Base-by-base conservation (phyloP, 2,888 invertebrate genomes). In the Trachelus stipa region DNA sequence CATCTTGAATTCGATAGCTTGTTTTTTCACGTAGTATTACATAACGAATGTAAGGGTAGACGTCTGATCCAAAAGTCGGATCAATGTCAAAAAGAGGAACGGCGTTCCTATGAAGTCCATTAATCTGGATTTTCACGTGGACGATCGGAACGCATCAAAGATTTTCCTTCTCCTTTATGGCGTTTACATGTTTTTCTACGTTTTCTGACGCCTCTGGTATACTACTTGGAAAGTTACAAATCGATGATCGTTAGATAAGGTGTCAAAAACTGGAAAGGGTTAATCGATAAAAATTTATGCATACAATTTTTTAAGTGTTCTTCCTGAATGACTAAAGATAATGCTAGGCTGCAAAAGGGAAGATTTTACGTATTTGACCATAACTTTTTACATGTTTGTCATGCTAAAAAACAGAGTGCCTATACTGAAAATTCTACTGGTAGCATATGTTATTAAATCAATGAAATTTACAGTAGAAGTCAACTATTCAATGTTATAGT, bases 61-160 rank as follows among this genome's bases (percentile, higher is more conserved):
- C 31, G 69, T 12, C 69, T 30, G 11, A 23, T 15, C 33, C 31
- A 3, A 34, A 71, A 71, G 71, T 71, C 71, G 31, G 71, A 34
- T 71, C 71, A 71, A 4, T 71, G 71, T 71, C 31, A 31, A 30
- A 31, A 33, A 23, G 56, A 56, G 56, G 56, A 56, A 31, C 31
- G 71, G 31, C 71, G 23, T 15, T 15, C 9, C 33, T 34, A 71
- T 31, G 71, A 6, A 34, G 71, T 71, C 71, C 71, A 71, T 71
- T 71, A 71, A 71, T 71, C 71, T 71, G 31, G 71, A 71, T 71
- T 34, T 31, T 71, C 71, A 31, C 23, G 12, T 34, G 71, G 56
- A 56, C 56, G 23, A 56, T 56, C 56, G 23, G 56, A 23, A 9
- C 56, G 56, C 56, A 56, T 56, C 56, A 56, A 56, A 56, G 56